phyloP scores from a whole-genome alignment of 92 coral and sea anemone species.

The Palythoa grandis region DNA sequence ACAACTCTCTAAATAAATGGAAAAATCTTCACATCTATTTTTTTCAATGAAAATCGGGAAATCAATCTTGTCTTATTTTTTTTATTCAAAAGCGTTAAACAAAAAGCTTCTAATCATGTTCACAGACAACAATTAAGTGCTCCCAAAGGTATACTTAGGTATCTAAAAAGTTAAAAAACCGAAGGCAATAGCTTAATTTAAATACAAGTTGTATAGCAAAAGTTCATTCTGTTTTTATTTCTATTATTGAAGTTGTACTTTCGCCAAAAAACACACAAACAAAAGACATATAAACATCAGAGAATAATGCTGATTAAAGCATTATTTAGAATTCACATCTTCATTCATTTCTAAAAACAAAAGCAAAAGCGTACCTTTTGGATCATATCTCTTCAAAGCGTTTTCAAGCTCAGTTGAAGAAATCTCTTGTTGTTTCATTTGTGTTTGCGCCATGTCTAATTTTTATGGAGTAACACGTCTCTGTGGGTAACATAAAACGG shows the following conservation, averaged over 20 bases:
- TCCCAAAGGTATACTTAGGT: no score
- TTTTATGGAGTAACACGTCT: not conserved
- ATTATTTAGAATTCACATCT: not conserved
- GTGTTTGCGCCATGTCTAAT: not conserved
- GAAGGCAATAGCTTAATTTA: no score
- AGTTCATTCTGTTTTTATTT: no score
- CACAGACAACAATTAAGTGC: no score
- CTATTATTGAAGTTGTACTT: no score
- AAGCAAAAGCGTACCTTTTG: not conserved
- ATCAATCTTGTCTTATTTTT: no score
- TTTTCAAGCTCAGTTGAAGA: slow-evolving; percentile 1
- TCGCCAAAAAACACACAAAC: not conserved
- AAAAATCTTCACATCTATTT: no score
- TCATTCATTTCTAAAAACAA: not conserved
- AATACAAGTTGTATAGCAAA: no score
- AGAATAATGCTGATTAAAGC: not conserved
- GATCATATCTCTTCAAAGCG: slow-evolving; percentile 1
- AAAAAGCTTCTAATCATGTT: no score
- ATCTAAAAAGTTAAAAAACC: no score
- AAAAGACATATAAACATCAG: not conserved
- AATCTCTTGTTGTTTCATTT: not conserved
- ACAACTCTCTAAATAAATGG: not conserved
- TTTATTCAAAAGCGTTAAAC: no score
- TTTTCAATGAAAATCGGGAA: no score
- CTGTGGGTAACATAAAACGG: not conserved